phyloP scores from a whole-genome alignment of 23 tunicate species.

The Halocynthia aurantium region DNA sequence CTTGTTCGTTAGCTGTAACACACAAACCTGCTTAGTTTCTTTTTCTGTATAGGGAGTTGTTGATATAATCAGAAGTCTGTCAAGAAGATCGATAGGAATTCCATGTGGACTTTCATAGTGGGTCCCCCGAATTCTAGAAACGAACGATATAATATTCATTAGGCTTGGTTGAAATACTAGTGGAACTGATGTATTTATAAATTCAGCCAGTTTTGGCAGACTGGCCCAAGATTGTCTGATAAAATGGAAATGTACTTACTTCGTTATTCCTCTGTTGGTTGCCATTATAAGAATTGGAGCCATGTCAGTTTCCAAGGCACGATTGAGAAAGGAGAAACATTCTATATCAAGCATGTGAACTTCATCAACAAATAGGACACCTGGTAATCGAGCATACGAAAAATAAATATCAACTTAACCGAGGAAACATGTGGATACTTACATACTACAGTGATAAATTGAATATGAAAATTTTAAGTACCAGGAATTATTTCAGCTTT shows the following conservation, averaged over 20 bases:
- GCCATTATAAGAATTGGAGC: conserved; percentile 97
- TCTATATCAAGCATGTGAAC: conserved; percentile 99
- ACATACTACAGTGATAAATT: background rate
- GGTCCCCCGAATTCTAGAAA: conserved; percentile 86
- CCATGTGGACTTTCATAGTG: conserved; percentile 92
- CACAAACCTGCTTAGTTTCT: conserved; percentile 69
- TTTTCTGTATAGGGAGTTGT: conserved; percentile 85
- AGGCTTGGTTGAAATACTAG: too few relatives aligned
- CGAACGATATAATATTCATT: background rate
- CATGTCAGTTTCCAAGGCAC: conserved; percentile 90
- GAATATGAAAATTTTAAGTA: background rate
- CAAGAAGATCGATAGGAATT: conserved; percentile 83
- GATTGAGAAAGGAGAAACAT: conserved; percentile 90
- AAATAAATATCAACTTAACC: background rate
- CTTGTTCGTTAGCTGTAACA: too few relatives aligned
- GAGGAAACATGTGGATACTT: background rate
- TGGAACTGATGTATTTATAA: background rate
- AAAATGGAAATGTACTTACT: background rate
- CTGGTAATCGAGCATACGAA: conserved; percentile 1
- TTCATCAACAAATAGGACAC: conserved; percentile 95
- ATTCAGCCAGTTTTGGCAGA: background rate
- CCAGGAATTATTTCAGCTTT: conserved; percentile 98
- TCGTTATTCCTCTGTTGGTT: conserved; percentile 92
- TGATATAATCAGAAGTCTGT: conserved; percentile 76
- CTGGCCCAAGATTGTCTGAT: background rate